Evolutionary conservation across 2,113 vertebrate species (phyloP).

Genomic region (Oncorhynchus masou): DNA sequence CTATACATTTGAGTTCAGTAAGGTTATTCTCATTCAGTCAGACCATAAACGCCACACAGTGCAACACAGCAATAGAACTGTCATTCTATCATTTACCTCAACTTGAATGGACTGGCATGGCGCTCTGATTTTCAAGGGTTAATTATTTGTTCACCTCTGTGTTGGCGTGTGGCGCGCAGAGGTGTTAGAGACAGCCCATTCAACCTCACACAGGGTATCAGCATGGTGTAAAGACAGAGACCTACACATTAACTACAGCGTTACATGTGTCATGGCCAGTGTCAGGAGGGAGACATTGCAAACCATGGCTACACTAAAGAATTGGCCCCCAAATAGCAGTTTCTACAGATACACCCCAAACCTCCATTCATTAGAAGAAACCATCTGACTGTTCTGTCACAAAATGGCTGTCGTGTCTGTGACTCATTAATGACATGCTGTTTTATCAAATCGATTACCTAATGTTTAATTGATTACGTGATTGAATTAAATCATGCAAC

Average conservation of each 20-base stretch:
- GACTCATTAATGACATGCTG: no score
- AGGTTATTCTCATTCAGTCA: conserved; percentile 3
- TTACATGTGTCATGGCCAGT: conserved; percentile 7
- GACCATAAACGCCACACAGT: conserved; percentile 30
- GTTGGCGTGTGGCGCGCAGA: conserved; percentile 17
- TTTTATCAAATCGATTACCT: no score
- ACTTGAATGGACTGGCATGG: conserved; percentile 37
- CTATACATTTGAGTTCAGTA: background rate
- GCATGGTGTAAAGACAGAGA: conserved; percentile 16
- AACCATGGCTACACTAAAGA: conserved; percentile 19
- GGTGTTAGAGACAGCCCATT: background rate
- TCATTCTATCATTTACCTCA: conserved; percentile 40
- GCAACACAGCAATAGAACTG: conserved; percentile 21
- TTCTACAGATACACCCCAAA: background rate
- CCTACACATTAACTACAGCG: conserved; percentile 2
- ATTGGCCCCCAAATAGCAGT: conserved; percentile 7
- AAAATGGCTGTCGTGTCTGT: background rate
- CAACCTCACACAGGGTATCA: conserved; percentile 26
- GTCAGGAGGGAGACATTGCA: background rate
- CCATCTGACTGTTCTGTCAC: conserved; percentile 7
- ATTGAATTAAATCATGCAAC: no score
- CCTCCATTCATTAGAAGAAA: background rate
- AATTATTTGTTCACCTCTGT: conserved; percentile 15
- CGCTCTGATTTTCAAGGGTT: conserved; percentile 8
- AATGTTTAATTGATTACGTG: no score